phyloP scores from a whole-genome alignment of 2,888 invertebrate species.

The Macaria liturata region DNA sequence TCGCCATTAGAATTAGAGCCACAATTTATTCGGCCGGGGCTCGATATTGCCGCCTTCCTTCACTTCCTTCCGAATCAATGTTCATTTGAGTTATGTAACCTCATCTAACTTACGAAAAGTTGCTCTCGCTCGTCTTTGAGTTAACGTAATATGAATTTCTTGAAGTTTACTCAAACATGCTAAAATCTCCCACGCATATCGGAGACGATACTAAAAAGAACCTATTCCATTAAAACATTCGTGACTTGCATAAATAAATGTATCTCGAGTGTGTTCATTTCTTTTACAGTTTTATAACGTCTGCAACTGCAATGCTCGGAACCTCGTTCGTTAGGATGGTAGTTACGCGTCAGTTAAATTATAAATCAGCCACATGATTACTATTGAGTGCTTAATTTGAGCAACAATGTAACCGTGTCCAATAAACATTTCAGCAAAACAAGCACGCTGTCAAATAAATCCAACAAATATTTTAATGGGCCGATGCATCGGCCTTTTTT shows the following conservation, averaged over 20 bases:
- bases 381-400: slow-evolving; percentile 61
- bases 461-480: slow-evolving; percentile 79
- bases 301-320: slow-evolving; percentile 37
- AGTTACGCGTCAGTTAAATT: slow-evolving; percentile 32
- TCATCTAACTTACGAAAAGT: slow-evolving; percentile 20
- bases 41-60: slow-evolving; percentile 48
- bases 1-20: slow-evolving; percentile 73
- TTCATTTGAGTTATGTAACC: slow-evolving; percentile 24
- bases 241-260: too few relatives aligned
- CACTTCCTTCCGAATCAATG: slow-evolving; percentile 22
- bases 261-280: slow-evolving; percentile 17
- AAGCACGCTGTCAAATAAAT: slow-evolving; percentile 75
- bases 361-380: slow-evolving; percentile 47
- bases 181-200: background rate
- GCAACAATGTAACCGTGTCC: slow-evolving; percentile 70
- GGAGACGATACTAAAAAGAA: too few relatives aligned
- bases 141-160: slow-evolving; percentile 3
- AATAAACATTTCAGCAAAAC: slow-evolving; percentile 75
- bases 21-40: slow-evolving; percentile 68
- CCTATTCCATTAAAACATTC: too few relatives aligned
- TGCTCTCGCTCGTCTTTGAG: slow-evolving; percentile 7
- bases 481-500: slow-evolving; percentile 72
- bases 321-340: slow-evolving; percentile 30
- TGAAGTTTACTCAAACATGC: background rate
- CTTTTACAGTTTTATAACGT: slow-evolving; percentile 38